A percentile compares a stretch with the other conserved stretches of the same genome.
Evolutionary conservation across 1,140 invertebrate species (phyloP).

Genomic region (Trachymyrmex cornetzi): DNA sequence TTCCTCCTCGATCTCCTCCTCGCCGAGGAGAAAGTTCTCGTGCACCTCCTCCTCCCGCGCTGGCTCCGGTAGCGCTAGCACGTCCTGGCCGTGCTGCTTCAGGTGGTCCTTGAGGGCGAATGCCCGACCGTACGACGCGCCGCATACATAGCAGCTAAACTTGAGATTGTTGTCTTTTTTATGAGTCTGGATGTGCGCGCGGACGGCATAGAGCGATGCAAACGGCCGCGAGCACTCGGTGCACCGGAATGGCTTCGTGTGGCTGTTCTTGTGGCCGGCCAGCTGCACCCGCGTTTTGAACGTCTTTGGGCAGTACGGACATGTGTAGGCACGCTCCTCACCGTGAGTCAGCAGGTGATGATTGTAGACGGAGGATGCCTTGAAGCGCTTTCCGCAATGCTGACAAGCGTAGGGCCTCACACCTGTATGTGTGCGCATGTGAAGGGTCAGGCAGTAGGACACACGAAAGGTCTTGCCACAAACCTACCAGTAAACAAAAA

Average conservation of each 20-base stretch:
- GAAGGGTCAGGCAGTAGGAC: conserved; percentile 92
- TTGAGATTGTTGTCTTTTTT: conserved; percentile 90
- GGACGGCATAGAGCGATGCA: conserved; percentile 91
- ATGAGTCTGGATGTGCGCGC: conserved; percentile 91
- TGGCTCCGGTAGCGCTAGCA: conserved; percentile 79
- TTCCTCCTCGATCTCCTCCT: conserved; percentile 80
- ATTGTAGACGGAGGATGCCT: conserved; percentile 91
- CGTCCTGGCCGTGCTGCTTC: conserved; percentile 87
- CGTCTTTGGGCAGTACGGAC: conserved; percentile 91
- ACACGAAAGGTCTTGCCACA: conserved; percentile 93
- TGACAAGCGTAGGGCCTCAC: conserved; percentile 91
- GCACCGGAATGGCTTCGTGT: conserved; percentile 92
- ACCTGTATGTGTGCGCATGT: conserved; percentile 93
- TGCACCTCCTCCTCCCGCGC: conserved; percentile 83
- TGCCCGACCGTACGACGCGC: conserved; percentile 90
- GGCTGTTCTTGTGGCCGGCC: conserved; percentile 92
- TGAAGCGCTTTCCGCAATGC: conserved; percentile 91
- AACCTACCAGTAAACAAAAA: conserved; percentile 81
- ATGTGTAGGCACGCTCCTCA: conserved; percentile 90
- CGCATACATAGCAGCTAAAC: conserved; percentile 90
- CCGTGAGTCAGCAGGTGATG: conserved; percentile 91
- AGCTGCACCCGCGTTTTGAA: conserved; percentile 92
- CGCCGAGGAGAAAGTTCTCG: conserved; percentile 79
- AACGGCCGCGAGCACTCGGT: conserved; percentile 91
- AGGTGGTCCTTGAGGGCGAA: conserved; percentile 91